These are phyloP conservation scores for Drosophila rellima DNA, from an alignment of 2,888 invertebrate genomes.

Conservation along the genomic window DNA sequence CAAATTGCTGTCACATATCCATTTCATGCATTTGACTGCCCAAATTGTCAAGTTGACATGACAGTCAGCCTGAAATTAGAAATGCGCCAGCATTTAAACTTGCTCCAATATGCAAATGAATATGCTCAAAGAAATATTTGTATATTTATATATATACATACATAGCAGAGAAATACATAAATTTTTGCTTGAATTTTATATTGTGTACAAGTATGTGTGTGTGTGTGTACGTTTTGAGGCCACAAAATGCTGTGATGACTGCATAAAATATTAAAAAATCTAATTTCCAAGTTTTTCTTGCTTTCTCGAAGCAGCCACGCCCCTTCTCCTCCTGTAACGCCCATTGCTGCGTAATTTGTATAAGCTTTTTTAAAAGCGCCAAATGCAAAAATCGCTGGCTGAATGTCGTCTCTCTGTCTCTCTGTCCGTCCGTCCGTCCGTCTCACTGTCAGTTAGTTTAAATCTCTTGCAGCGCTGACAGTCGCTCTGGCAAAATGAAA, in stretches of 20 bases:
- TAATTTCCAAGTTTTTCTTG: constrained; percentile 73
- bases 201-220: constrained; percentile 34
- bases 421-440: constrained; percentile 1
- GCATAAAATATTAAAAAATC: constrained; percentile 79
- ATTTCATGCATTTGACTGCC: constrained; percentile 75
- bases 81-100: constrained; percentile 77
- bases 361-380: constrained; percentile 72
- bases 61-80: constrained; percentile 68
- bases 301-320: constrained; percentile 49
- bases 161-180: constrained; percentile 14
- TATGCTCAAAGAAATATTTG: constrained; percentile 65
- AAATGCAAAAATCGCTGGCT: constrained; percentile 77
- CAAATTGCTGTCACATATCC: constrained; percentile 66
- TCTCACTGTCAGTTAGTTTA: constrained; percentile 62
- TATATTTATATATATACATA: constrained; percentile 13
- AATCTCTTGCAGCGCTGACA: constrained; percentile 71
- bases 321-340: constrained; percentile 4
- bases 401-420: constrained; percentile 39
- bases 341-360: constrained; percentile 64
- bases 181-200: constrained; percentile 66
- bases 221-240: constrained; percentile 61
- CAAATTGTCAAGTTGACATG: constrained; percentile 79
- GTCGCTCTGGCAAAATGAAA: constrained; percentile 67
- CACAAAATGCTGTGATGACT: constrained; percentile 74
- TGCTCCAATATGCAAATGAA: constrained; percentile 65